These are phyloP conservation scores for Sterna hirundo DNA, from an alignment of 2,113 vertebrate genomes.

Conservation along the genomic window DNA sequence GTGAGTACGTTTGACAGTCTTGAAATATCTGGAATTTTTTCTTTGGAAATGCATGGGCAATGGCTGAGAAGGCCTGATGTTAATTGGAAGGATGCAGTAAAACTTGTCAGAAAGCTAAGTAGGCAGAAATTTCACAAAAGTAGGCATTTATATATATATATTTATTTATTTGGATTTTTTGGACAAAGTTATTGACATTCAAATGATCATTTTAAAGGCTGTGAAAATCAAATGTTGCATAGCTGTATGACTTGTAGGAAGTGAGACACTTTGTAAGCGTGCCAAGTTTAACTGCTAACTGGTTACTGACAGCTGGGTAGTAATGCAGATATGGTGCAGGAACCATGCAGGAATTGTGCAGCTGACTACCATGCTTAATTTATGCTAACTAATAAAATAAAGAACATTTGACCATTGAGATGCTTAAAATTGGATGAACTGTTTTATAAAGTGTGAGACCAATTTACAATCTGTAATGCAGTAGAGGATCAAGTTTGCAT, in stretches of 20 bases:
- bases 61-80: constrained; percentile 25
- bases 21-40: constrained; percentile 19
- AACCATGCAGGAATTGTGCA: not conserved
- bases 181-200: not conserved
- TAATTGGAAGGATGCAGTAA: constrained; percentile 53
- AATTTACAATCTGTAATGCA: not conserved
- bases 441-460: not conserved
- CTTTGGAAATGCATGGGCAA: not conserved
- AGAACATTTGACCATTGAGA: not conserved
- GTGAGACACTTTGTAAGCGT: not conserved
- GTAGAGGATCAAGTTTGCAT: not conserved
- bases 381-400: not conserved
- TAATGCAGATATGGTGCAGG: not conserved
- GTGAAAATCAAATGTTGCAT: not conserved
- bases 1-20: constrained; percentile 14
- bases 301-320: not conserved
- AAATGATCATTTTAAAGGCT: not conserved
- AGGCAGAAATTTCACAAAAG: not conserved
- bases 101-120: constrained; percentile 37
- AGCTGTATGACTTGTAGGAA: constrained; percentile 2
- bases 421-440: not conserved
- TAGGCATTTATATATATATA: not conserved
- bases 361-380: not conserved
- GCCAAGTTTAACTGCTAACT: constrained; percentile 20
- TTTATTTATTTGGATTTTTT: not conserved